Evolutionary conservation across 2,888 invertebrate genomes (phyloP), one percentile per base, ranked within the genome.

Genomic region (Heteromurus nitidus): DNA sequence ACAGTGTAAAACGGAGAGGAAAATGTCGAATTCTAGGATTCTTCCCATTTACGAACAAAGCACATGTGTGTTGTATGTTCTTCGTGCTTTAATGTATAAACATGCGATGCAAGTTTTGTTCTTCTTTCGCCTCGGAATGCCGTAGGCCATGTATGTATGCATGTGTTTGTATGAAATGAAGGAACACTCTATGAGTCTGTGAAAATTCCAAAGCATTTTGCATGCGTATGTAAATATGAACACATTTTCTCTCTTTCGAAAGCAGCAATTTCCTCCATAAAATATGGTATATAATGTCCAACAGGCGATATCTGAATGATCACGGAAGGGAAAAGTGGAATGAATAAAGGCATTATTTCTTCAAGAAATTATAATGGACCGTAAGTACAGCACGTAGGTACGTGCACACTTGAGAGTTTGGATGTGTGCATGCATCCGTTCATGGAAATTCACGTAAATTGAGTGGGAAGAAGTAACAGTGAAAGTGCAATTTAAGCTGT

Each of bases 261-360:
- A 74, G 74, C 65, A 74, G 64, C 53, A 74, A 74, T 74, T 74
- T 74, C 65, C 65, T 74, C 74, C 50, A 53, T 74, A 74, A 74
- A 74, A 74, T 74, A 74, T 74, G 65, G 74, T 18, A 47, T 28
- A 72, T n/a, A 67, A 65, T 74, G 74, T 74, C 74, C 74, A 74
- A 74, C 64, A 74, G 74, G 74, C 74, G 74, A 74, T 74, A 65
- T 64, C 53, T 44, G 20, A 50, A 47, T 65, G 65, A 74, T 74
- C 74, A 74, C 74, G 74, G 74, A 74, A 74, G 65, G 74, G 60
- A 74, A 24, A 58, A 64, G 47, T 74, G 74, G 65, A 64, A 36
- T 74, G 65, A 65, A 24, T 53, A 65, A 16, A 53, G 42, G 64
- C 55, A 62, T 55, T 55, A 55, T 69, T 73, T 73, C 18, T 28